A percentile compares a stretch with the other conserved stretches of the same genome.
Conservation (phyloP, 1,140 invertebrate species). For the Eupristina koningsbergeri region DNA sequence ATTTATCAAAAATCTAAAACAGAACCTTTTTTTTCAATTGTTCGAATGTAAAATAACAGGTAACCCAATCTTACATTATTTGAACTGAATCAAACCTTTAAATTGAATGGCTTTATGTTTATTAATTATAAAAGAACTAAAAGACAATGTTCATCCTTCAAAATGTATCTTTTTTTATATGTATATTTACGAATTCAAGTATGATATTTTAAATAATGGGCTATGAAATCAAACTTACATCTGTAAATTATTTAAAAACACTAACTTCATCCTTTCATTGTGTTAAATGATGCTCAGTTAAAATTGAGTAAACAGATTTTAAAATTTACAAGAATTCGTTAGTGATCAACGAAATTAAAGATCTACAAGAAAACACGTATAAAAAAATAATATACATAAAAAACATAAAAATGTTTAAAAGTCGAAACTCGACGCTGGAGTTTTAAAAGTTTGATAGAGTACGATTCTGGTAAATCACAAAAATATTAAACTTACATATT, state of each 20-base stretch:
- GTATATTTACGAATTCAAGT: too few relatives aligned
- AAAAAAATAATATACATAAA: constrained; percentile 55
- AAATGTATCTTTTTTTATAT: not conserved
- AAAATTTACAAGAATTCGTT: constrained; percentile 59
- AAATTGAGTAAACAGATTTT: constrained; percentile 14
- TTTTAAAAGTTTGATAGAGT: not conserved
- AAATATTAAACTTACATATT: constrained; percentile 29
- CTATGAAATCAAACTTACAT: too few relatives aligned
- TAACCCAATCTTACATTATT: not conserved
- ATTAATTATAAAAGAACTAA: not conserved
- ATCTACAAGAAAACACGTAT: constrained; percentile 58
- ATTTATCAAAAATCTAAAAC: not conserved
- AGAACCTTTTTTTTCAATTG: not conserved
- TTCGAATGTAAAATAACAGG: not conserved
- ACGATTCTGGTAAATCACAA: constrained; percentile 13
- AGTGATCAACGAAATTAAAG: constrained; percentile 65
- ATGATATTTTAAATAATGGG: too few relatives aligned
- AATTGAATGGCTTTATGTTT: not conserved
- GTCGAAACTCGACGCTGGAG: constrained; percentile 29
- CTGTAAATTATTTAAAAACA: constrained; percentile 18
- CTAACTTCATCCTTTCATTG: constrained; percentile 11
- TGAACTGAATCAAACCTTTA: not conserved
- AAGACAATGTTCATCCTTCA: not conserved
- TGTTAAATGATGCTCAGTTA: not conserved
- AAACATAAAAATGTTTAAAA: constrained; percentile 54